These are phyloP conservation scores for Hylyphantes graminicola DNA, from an alignment of 1,140 invertebrate species.

Conservation along the genomic window DNA sequence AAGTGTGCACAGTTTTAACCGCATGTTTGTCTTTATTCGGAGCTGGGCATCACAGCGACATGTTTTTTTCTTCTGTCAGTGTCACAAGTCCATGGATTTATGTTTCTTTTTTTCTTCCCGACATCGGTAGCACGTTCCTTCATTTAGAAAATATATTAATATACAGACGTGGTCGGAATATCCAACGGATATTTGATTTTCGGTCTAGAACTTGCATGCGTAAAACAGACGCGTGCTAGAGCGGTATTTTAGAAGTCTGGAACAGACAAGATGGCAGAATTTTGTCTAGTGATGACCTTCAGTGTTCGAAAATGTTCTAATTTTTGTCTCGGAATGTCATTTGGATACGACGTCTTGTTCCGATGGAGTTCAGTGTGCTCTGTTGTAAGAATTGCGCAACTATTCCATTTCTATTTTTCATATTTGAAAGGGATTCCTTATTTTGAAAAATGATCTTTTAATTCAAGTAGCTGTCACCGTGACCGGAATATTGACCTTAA, in stretches of 20 bases:
- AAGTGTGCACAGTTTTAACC: slow-evolving; percentile 8
- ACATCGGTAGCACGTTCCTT: slow-evolving; percentile 6
- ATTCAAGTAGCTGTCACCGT: too few species aligned
- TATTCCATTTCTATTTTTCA: too few species aligned
- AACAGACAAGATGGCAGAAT: too few species aligned
- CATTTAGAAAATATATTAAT: slow-evolving; percentile 13
- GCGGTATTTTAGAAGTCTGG: slow-evolving; percentile 13
- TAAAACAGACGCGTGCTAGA: slow-evolving; percentile 6
- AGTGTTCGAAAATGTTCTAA: too few species aligned
- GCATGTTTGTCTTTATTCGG: slow-evolving; percentile 16
- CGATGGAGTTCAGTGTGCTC: too few species aligned
- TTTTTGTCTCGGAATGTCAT: too few species aligned
- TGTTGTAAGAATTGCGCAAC: too few species aligned
- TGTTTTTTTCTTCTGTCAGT: slow-evolving; percentile 31
- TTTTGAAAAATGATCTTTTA: too few species aligned
- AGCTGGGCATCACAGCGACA: neutral
- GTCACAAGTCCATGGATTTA: slow-evolving; percentile 6
- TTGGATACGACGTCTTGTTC: too few species aligned
- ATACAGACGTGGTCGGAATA: slow-evolving; percentile 14
- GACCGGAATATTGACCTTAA: too few species aligned
- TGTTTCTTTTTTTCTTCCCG: slow-evolving; percentile 18
- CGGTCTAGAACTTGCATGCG: slow-evolving; percentile 7
- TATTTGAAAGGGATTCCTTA: too few species aligned
- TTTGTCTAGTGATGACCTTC: too few species aligned
- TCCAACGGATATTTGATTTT: slow-evolving; percentile 5